phyloP scores from a whole-genome alignment of 1,140 invertebrate genomes.

The Lutraria rhynchaena region DNA sequence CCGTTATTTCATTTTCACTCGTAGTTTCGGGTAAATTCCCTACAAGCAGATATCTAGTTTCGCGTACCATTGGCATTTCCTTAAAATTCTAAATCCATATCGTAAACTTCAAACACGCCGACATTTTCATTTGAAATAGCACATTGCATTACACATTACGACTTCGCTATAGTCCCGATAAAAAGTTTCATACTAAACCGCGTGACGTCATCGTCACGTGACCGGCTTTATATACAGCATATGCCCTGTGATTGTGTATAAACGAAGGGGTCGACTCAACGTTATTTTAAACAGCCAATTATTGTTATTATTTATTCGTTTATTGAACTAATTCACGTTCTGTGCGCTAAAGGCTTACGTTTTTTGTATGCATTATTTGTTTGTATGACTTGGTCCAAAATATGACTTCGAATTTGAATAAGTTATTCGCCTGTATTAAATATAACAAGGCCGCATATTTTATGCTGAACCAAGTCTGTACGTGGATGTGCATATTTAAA shows the following conservation, averaged over 20 bases:
- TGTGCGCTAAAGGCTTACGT: too few species aligned
- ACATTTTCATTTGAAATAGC: constrained; percentile 61
- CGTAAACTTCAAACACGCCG: constrained; percentile 68
- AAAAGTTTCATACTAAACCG: constrained; percentile 60
- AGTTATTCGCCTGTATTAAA: too few species aligned
- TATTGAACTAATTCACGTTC: not conserved
- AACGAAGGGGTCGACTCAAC: constrained; percentile 46
- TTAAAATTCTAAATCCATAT: constrained; percentile 72
- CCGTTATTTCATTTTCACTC: constrained; percentile 96
- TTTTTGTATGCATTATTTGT: too few species aligned
- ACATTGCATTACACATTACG: constrained; percentile 66
- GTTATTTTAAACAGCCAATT: constrained; percentile 3
- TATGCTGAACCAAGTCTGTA: not conserved
- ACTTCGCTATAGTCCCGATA: constrained; percentile 55
- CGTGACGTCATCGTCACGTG: constrained; percentile 67
- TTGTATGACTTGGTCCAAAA: too few species aligned
- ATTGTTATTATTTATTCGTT: too few species aligned
- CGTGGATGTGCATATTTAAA: not conserved
- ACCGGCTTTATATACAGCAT: constrained; percentile 49
- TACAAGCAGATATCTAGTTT: constrained; percentile 99
- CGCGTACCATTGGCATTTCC: constrained; percentile 93
- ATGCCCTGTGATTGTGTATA: constrained; percentile 57
- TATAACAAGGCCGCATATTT: not conserved
- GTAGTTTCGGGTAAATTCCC: constrained; percentile 99
- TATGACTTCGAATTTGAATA: too few species aligned